Conservation (phyloP, 1,140 invertebrate species). For the Drosophila sproati region DNA sequence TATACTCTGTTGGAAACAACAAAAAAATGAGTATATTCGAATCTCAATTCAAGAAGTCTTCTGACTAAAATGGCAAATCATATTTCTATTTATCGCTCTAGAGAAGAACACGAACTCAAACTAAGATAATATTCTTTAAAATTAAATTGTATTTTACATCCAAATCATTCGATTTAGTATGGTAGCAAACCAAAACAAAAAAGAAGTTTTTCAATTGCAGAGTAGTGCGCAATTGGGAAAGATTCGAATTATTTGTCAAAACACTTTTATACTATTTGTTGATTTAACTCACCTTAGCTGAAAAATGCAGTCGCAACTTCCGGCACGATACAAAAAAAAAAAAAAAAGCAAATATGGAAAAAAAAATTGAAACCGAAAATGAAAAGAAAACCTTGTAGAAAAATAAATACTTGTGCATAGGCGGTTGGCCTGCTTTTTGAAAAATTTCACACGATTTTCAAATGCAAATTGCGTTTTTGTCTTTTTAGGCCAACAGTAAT, state of each 20-base stretch:
- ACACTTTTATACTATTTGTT: constrained; percentile 20
- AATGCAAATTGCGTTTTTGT: constrained; percentile 69
- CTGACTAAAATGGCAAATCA: too few relatives aligned
- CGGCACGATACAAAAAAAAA: constrained; percentile 29
- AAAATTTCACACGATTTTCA: constrained; percentile 73
- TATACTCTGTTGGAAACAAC: not conserved
- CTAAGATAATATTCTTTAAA: too few relatives aligned
- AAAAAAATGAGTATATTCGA: not conserved
- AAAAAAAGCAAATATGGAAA: constrained; percentile 20
- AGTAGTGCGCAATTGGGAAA: not conserved
- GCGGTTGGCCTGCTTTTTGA: constrained; percentile 53
- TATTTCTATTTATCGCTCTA: too few relatives aligned
- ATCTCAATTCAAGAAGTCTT: too few relatives aligned
- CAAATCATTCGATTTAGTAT: too few relatives aligned
- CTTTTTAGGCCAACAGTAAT: constrained; percentile 40
- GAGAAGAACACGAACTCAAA: too few relatives aligned
- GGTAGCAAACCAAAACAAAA: too few relatives aligned
- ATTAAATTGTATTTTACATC: too few relatives aligned
- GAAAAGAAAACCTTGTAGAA: constrained; percentile 45
- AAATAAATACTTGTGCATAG: constrained; percentile 6
- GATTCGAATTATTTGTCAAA: too few relatives aligned
- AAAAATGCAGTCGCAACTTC: constrained; percentile 66
- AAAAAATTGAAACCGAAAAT: constrained; percentile 4
- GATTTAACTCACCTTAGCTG: constrained; percentile 45
- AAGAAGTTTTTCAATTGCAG: too few relatives aligned